Conservation (phyloP, 1,140 invertebrate species). For the Heliconius congener region DNA sequence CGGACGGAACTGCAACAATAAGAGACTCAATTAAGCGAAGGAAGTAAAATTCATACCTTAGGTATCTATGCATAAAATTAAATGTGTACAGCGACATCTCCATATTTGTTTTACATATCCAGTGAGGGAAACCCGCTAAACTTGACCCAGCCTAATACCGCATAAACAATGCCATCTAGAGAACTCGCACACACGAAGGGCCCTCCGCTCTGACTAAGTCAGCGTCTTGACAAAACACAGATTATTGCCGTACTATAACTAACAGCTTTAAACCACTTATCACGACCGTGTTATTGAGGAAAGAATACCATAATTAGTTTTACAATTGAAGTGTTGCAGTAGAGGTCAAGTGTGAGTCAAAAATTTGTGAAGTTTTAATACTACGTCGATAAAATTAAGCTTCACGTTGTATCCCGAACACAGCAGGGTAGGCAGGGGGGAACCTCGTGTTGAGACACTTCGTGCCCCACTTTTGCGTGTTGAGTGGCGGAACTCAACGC, state of each 20-base stretch:
- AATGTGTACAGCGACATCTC: not conserved
- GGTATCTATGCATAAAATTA: no score
- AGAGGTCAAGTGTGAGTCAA: slow-evolving; percentile 16
- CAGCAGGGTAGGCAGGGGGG: no score
- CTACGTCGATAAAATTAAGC: not conserved
- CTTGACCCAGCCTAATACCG: slow-evolving; percentile 33
- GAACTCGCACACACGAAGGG: slow-evolving; percentile 15
- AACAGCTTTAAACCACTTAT: slow-evolving; percentile 18
- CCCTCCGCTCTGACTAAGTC: slow-evolving; percentile 16
- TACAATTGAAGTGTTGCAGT: slow-evolving; percentile 6
- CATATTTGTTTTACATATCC: not conserved
- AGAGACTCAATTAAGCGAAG: not conserved
- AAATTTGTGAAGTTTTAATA: slow-evolving; percentile 10
- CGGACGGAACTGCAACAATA: slow-evolving; percentile 87
- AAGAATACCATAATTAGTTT: slow-evolving; percentile 11
- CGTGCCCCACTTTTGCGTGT: no score
- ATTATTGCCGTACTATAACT: slow-evolving; percentile 14
- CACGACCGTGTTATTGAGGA: slow-evolving; percentile 21
- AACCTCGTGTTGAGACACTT: no score
- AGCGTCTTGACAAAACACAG: slow-evolving; percentile 9
- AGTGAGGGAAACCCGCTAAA: slow-evolving; percentile 19
- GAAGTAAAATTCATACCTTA: not conserved
- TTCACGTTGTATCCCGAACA: no score
- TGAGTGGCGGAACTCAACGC: no score
- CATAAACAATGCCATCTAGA: slow-evolving; percentile 25